phyloP scores from a whole-genome alignment of 2,113 vertebrate species.

The Propithecus coquereli region DNA sequence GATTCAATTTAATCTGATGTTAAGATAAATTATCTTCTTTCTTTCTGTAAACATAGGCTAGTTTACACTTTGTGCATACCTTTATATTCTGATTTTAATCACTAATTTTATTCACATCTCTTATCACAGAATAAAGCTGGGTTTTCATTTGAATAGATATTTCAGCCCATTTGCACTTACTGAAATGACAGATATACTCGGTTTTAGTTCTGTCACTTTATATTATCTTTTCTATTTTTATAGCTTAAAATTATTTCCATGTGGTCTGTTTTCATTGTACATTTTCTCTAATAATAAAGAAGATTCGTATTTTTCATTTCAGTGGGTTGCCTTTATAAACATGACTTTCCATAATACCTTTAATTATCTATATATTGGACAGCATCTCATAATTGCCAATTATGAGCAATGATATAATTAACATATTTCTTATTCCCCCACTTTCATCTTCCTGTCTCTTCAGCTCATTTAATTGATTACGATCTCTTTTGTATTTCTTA shows the following conservation, averaged over 20 bases:
- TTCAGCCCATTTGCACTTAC: not conserved
- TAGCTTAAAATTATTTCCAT: not conserved
- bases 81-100: not conserved
- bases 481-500: not conserved
- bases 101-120: not conserved
- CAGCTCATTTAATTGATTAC: not conserved
- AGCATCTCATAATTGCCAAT: not conserved
- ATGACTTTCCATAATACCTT: not conserved
- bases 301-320: not conserved
- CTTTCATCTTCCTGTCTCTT: not conserved
- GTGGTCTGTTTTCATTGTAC: not conserved
- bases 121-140: not conserved
- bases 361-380: not conserved
- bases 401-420: not conserved
- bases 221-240: conserved; percentile 10
- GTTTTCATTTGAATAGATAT: not conserved
- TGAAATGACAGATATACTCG: not conserved
- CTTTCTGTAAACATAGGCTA: not conserved
- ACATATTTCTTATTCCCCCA: not conserved
- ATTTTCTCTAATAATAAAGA: not conserved
- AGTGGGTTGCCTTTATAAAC: not conserved
- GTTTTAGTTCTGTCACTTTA: not conserved
- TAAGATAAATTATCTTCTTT: not conserved
- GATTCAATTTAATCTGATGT: not conserved
- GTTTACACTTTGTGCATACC: not conserved